Evolutionary conservation across 1,140 invertebrate genomes (phyloP).

Genomic region (Atta cephalotes): DNA sequence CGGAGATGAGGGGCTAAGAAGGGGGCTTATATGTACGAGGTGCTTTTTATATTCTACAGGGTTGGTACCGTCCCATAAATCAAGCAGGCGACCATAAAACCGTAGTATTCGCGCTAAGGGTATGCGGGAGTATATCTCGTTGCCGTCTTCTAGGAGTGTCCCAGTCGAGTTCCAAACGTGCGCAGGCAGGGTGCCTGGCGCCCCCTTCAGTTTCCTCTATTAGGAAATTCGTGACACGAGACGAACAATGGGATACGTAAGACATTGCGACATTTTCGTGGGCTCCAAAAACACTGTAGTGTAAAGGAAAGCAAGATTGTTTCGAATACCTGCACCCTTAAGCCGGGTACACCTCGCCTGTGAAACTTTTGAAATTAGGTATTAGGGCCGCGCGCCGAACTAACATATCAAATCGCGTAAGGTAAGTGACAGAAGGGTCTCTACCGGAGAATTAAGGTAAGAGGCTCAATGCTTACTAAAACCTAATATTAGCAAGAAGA

Average conservation of each 20-base stretch:
- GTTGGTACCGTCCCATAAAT: conserved; percentile 81
- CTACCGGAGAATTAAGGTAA: not conserved
- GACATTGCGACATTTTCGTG: conserved; percentile 82
- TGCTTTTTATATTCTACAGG: conserved; percentile 79
- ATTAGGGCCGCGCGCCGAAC: not conserved
- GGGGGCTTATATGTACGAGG: conserved; percentile 2
- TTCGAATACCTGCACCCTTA: not conserved
- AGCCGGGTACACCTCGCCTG: not conserved
- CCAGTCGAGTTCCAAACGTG: not conserved
- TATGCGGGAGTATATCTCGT: conserved; percentile 48
- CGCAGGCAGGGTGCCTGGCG: conserved; percentile 61
- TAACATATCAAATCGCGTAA: conserved; percentile 8
- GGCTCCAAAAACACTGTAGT: not conserved
- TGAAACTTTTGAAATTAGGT: conserved; percentile 38
- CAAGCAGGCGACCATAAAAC: conserved; percentile 80
- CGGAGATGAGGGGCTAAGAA: not conserved
- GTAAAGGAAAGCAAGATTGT: not conserved
- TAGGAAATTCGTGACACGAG: not conserved
- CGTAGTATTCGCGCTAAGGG: conserved; percentile 69
- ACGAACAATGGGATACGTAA: conserved; percentile 79
- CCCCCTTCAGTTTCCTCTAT: conserved; percentile 31
- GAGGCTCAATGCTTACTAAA: conserved; percentile 15
- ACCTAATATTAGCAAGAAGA: not conserved
- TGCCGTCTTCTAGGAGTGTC: conserved; percentile 32
- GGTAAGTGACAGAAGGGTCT: conserved; percentile 1